Percentiles rank a stretch among this genome's conserved stretches.
Conservation (phyloP, 2,888 invertebrate species). For the Erebia palarica region DNA sequence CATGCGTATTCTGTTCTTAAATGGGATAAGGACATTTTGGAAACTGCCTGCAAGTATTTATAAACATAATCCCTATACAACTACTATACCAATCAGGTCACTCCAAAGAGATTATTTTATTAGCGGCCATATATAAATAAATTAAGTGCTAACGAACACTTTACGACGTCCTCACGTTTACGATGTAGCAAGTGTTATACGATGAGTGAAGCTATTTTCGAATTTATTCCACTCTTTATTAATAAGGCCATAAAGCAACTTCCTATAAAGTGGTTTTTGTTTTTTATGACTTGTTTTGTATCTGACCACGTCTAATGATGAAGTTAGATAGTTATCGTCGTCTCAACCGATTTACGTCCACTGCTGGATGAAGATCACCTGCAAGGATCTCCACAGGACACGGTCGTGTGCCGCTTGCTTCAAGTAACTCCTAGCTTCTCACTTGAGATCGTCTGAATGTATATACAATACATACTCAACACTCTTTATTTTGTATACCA, state of each 20-base stretch:
- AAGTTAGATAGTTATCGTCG: not conserved
- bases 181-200: slow-evolving; percentile 28
- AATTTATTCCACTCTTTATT: slow-evolving; percentile 21
- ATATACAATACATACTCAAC: too few relatives aligned
- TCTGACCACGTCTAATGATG: not conserved
- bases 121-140: slow-evolving; percentile 53
- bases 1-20: too few relatives aligned
- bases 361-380: not conserved
- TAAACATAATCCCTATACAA: slow-evolving; percentile 14
- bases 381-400: too few relatives aligned
- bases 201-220: slow-evolving; percentile 34
- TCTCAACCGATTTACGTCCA: too few relatives aligned
- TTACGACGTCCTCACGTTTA: slow-evolving; percentile 52
- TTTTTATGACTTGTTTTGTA: not conserved
- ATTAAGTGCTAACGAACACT: slow-evolving; percentile 65
- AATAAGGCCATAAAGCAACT: slow-evolving; percentile 10
- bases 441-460: too few relatives aligned
- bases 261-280: not conserved
- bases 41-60: too few relatives aligned
- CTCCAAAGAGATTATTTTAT: slow-evolving; percentile 31
- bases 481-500: too few relatives aligned
- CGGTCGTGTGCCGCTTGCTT: too few relatives aligned
- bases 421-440: too few relatives aligned
- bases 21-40: too few relatives aligned
- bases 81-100: slow-evolving; percentile 31